Base-by-base conservation (phyloP, 2,888 invertebrate genomes). In the Perdita meconis region DNA sequence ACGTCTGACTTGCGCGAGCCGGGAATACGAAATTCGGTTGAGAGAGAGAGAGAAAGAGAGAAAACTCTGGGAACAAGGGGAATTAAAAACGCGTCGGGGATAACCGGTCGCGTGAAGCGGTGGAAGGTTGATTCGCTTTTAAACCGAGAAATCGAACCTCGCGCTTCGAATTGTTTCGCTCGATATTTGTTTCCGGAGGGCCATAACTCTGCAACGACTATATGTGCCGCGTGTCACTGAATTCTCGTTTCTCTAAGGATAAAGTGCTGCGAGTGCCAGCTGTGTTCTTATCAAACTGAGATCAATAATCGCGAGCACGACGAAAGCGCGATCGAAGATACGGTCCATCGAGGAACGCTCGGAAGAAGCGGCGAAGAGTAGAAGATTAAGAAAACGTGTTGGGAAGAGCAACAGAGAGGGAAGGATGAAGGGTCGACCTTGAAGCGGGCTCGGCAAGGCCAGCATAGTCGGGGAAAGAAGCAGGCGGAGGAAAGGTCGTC, bases 391-490 rank as follows among this genome's bases (percentile, higher is more conserved):
- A 12, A 16, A 10, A 38, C 10, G 24, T n/a, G n/a, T n/a, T n/a
- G n/a, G n/a, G 57, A 8, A 40, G 30, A 12, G 59, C 30, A 36
- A 2, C 16, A 24, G 38, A 51, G 78, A 13, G 56, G 76, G 47
- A 55, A 75, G 75, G 80, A 85, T 86, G 85, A 86, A 81, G 83
- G 78, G 78, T 30, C 76, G 82, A 61, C 76, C 84, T 51, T 82
- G 71, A 82, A 71, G 64, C 34, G 38, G 76, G 76, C 83, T 76
- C 64, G 57, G n/a, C 56, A 34, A 76, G 83, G 77, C 73, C 72
- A 59, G 38, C 38, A 42, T 12, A 16, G 19, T 2, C 22, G n/a
- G 12, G 55, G 2, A 12, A 24, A 5, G 26, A 44, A 26, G 30
- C 12, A n/a, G 51, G 12, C 24, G 30, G 47, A 13, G 72, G n/a